Evolutionary conservation across 1,140 invertebrate genomes (phyloP), one percentile per base, ranked within the genome.

Genomic region (Brachionus angularis): DNA sequence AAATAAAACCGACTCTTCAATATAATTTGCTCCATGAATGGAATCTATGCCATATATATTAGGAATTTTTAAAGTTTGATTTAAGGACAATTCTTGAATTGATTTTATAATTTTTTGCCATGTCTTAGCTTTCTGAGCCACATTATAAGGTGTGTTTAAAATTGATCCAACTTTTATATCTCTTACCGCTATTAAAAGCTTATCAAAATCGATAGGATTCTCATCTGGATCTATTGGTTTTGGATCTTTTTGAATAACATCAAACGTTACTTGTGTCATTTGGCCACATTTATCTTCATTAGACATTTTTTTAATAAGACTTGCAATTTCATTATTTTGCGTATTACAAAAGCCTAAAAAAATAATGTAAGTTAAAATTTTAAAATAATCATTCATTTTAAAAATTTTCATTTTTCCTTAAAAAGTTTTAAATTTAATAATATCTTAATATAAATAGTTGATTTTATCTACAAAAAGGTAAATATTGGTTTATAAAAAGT

Each of bases 271-370:
- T 53, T 53, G 50, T 2, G 50, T 53, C 50, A 53, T 53, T 53
- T 53, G 50, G 18, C 50, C 50, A 53, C 27, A 29, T 53, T 53
- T 53, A 4, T 53, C 50, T 33, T 53, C 50, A 53, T 2, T 12
- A 16, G 25, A 16, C 50, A 53, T 33, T 16, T 16, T 23, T 10
- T 23, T 49, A 12, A 49, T 7, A 3, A 49, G 18, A n/a, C n/a
- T n/a, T n/a, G n/a, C n/a, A n/a, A n/a, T n/a, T n/a, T n/a, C n/a
- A n/a, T n/a, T n/a, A n/a, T n/a, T n/a, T n/a, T n/a, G n/a, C n/a
- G n/a, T n/a, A n/a, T n/a, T n/a, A n/a, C n/a, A n/a, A n/a, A n/a
- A n/a, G n/a, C n/a, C n/a, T n/a, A n/a, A n/a, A n/a, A n/a, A n/a
- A n/a, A n/a, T n/a, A n/a, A n/a, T n/a, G n/a, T n/a, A n/a, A n/a